Conservation (phyloP, 2,888 invertebrate species). For the Metalampra italica region DNA sequence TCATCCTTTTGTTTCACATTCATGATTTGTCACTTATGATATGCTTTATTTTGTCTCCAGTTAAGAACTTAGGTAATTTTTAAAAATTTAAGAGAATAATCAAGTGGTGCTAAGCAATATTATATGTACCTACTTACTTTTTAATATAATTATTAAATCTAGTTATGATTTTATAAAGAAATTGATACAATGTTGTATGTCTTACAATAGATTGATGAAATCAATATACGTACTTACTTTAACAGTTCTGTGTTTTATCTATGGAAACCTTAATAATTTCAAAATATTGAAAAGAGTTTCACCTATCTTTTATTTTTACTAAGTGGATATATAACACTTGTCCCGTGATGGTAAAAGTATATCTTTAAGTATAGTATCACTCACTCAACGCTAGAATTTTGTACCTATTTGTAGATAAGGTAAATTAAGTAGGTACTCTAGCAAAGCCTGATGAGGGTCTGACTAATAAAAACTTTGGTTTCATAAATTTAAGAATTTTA, state of each 20-base stretch:
- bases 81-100: conserved; percentile 15
- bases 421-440: too few species aligned
- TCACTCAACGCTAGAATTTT: too few species aligned
- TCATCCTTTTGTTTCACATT: too few species aligned
- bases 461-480: conserved; percentile 18
- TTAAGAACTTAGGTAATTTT: background rate
- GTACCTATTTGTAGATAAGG: too few species aligned
- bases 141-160: conserved; percentile 29
- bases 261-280: conserved; percentile 7
- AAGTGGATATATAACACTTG: background rate
- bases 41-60: background rate
- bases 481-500: conserved; percentile 40
- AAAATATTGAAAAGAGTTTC: conserved; percentile 6
- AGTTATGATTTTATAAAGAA: conserved; percentile 8
- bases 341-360: too few species aligned
- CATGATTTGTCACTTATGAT: too few species aligned
- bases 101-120: conserved; percentile 56
- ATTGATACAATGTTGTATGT: too few species aligned
- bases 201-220: conserved; percentile 16
- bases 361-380: too few species aligned
- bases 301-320: conserved; percentile 10
- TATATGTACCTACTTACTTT: too few species aligned
- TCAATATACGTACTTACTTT: conserved; percentile 60
- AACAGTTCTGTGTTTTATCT: conserved; percentile 42
- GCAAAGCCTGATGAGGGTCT: too few species aligned